Percentiles rank a stretch among this genome's conserved stretches.
Evolutionary conservation across 1,140 invertebrate species (phyloP).

Genomic region (Pseudomyrmex gracilis): DNA sequence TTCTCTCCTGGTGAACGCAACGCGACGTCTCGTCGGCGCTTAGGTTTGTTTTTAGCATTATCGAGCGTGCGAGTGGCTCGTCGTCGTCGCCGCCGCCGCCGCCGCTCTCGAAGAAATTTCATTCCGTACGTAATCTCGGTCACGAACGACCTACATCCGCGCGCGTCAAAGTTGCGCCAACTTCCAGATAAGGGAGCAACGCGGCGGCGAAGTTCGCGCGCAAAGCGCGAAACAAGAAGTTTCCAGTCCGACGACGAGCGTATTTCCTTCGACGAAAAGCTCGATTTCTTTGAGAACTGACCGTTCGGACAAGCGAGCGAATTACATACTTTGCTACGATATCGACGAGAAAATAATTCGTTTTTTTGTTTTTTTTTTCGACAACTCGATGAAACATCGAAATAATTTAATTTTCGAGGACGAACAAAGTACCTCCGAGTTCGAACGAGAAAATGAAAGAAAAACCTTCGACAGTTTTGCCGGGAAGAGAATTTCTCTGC

Average conservation of each 20-base stretch:
- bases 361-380: not conserved
- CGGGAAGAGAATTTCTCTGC: not conserved
- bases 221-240: conserved; percentile 22
- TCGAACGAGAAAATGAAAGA: not conserved
- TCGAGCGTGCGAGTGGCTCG: conserved; percentile 39
- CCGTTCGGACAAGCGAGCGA: not conserved
- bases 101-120: conserved; percentile 52
- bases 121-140: conserved; percentile 59
- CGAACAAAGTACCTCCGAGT: not conserved
- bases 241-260: not conserved
- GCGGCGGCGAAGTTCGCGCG: conserved; percentile 27
- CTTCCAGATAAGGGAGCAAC: conserved; percentile 47
- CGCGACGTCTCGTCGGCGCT: not conserved
- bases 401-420: conserved; percentile 6
- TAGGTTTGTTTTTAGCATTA: conserved; percentile 58
- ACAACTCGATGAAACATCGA: not conserved
- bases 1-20: conserved; percentile 7
- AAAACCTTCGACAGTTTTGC: not conserved
- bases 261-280: not conserved
- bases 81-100: too few species aligned
- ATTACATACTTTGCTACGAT: not conserved
- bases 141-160: conserved; percentile 57
- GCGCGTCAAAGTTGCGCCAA: conserved; percentile 55
- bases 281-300: conserved; percentile 28
- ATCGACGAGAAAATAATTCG: not conserved